These are phyloP conservation scores for Pherbina coryleti DNA, from an alignment of 2,888 invertebrate genomes.

Conservation along the genomic window DNA sequence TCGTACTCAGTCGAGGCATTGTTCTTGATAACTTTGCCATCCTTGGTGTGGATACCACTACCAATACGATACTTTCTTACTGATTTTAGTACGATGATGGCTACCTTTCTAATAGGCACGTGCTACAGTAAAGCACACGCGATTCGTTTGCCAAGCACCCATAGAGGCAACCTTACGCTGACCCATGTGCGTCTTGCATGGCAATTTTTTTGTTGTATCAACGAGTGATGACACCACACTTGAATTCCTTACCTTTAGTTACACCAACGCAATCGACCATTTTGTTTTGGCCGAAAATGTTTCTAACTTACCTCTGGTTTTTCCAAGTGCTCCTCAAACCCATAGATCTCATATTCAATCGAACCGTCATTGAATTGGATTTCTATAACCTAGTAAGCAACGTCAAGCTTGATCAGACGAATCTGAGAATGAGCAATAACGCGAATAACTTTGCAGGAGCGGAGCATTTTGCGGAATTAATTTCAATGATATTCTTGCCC, in stretches of 20 bases:
- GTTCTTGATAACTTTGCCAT: constrained; percentile 94
- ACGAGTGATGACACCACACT: constrained; percentile 99
- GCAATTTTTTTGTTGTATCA: constrained; percentile 99
- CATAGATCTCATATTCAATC: constrained; percentile 95
- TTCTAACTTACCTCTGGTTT: constrained; percentile 90
- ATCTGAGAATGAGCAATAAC: constrained; percentile 99
- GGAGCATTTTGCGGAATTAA: constrained; percentile 97
- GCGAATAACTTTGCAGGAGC: constrained; percentile 97
- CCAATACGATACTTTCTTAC: constrained; percentile 99
- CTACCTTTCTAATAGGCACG: constrained; percentile 95
- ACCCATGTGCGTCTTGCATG: constrained; percentile 99
- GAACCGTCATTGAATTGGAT: constrained; percentile 98
- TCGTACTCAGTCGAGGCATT: constrained; percentile 96
- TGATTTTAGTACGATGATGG: constrained; percentile 99
- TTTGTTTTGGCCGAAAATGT: constrained; percentile 96
- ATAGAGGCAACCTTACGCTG: constrained; percentile 99
- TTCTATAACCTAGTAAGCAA: constrained; percentile 99
- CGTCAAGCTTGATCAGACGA: constrained; percentile 96
- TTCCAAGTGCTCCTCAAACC: constrained; percentile 96
- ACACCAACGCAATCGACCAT: constrained; percentile 99
- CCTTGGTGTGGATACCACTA: constrained; percentile 83
- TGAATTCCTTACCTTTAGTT: constrained; percentile 99
- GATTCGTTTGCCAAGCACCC: constrained; percentile 99
- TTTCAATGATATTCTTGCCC: constrained; percentile 96
- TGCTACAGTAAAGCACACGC: constrained; percentile 98